Evolutionary conservation across 2,797 vertebrate genomes (phyloP).

Genomic region (Paedocypris micromegethes): DNA sequence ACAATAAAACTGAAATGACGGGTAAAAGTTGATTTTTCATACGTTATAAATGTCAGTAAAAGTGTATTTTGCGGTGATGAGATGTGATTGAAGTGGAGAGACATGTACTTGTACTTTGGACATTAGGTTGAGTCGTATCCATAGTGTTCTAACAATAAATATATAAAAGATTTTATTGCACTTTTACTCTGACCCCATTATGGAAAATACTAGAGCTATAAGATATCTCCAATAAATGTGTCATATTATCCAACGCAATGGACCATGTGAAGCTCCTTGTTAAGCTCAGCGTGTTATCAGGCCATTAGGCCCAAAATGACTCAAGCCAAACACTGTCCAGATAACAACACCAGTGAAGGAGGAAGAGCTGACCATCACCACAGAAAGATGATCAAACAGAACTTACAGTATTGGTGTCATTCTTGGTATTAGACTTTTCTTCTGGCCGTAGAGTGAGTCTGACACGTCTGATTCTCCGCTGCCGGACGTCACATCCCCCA

Average conservation of each 20-base stretch:
- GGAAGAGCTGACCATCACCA: neutral
- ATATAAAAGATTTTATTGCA: neutral
- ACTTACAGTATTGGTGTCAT: slow-evolving; percentile 72
- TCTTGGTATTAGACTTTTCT: slow-evolving; percentile 57
- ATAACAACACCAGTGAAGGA: slow-evolving; percentile 2
- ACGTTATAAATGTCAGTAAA: no score
- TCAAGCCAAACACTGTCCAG: neutral
- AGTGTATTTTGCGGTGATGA: no score
- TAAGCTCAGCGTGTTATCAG: slow-evolving; percentile 1
- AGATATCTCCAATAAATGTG: neutral
- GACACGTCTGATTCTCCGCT: slow-evolving; percentile 82
- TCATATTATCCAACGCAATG: neutral
- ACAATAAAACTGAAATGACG: no score
- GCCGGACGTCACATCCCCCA: slow-evolving; percentile 39
- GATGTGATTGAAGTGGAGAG: no score
- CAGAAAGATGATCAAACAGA: slow-evolving; percentile 9
- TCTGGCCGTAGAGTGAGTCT: slow-evolving; percentile 83
- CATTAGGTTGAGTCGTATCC: no score
- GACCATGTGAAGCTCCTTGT: neutral
- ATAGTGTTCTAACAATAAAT: no score
- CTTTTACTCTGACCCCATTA: neutral
- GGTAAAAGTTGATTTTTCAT: no score
- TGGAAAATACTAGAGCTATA: neutral
- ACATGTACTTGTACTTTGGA: no score
- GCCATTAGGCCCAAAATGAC: neutral